phyloP scores from a whole-genome alignment of 2,888 invertebrate species.

The Mylabris sibirica region DNA sequence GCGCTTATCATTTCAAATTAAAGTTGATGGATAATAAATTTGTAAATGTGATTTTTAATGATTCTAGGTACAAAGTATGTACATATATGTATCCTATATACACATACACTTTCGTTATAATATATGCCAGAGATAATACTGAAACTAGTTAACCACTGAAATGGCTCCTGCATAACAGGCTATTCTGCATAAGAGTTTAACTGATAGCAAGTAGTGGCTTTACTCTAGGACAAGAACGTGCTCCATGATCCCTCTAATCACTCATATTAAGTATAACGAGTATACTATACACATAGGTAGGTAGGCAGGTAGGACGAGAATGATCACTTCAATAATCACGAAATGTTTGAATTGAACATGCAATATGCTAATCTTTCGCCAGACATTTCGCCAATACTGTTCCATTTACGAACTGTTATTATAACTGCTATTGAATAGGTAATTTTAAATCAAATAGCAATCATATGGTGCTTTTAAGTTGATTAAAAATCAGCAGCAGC shows the following conservation, averaged over 20 bases:
- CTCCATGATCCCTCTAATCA: constrained; percentile 26
- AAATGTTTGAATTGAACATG: constrained; percentile 17
- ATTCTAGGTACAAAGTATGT: neutral
- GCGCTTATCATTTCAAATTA: neutral
- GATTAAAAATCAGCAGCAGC: neutral
- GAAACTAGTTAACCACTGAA: neutral
- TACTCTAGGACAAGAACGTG: constrained; percentile 15
- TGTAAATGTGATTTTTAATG: neutral
- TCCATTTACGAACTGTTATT: neutral
- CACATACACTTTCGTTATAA: neutral
- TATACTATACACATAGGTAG: neutral
- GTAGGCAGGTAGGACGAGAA: neutral
- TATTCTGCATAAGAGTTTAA: constrained; percentile 16
- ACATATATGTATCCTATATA: neutral
- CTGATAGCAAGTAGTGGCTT: constrained; percentile 13
- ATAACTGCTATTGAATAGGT: neutral
- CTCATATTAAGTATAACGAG: constrained; percentile 28
- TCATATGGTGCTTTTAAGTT: neutral
- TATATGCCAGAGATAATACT: neutral
- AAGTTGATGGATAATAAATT: neutral
- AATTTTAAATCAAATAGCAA: neutral
- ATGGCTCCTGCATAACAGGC: neutral
- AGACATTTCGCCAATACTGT: constrained; percentile 1
- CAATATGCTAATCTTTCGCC: constrained; percentile 16
- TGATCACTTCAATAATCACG: constrained; percentile 22